Conservation (phyloP, 2,797 vertebrate species). For the Sebastes steindachneri region DNA sequence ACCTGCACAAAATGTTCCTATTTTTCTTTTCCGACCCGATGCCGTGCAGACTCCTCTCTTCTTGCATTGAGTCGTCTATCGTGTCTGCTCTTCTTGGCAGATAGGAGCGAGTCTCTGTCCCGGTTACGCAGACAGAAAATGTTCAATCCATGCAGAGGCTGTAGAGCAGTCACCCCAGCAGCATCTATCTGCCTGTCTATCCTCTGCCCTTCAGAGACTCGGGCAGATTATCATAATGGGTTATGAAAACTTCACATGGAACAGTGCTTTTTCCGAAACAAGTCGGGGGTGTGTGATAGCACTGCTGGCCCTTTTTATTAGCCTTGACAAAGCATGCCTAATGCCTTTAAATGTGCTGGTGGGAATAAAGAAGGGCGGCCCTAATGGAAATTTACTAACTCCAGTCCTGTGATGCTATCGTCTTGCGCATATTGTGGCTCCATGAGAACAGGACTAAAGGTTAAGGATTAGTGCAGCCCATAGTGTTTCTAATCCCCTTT, state of each 20-base stretch:
- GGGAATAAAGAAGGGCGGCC: slow-evolving; percentile 76
- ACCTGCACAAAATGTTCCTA: slow-evolving; percentile 19
- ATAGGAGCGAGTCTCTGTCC: slow-evolving; percentile 30
- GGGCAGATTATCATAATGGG: slow-evolving; percentile 76
- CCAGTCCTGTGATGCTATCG: slow-evolving; percentile 76
- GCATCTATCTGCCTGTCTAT: slow-evolving; percentile 68
- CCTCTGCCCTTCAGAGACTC: slow-evolving; percentile 65
- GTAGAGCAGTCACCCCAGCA: slow-evolving; percentile 54
- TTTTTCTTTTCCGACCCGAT: not conserved
- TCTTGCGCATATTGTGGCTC: slow-evolving; percentile 72
- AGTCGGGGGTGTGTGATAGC: slow-evolving; percentile 70
- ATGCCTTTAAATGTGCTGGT: slow-evolving; percentile 80
- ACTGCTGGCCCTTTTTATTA: slow-evolving; percentile 72
- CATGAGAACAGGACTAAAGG: slow-evolving; percentile 80
- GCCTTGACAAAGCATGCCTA: slow-evolving; percentile 77
- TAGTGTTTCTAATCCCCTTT: slow-evolving; percentile 80
- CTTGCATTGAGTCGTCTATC: slow-evolving; percentile 16
- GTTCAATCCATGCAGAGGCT: slow-evolving; percentile 40
- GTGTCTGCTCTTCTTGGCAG: slow-evolving; percentile 27
- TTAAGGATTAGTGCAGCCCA: slow-evolving; percentile 80
- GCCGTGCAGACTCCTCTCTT: not conserved
- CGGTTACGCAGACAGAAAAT: slow-evolving; percentile 36
- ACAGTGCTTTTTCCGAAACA: slow-evolving; percentile 73
- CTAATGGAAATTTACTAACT: slow-evolving; percentile 81
- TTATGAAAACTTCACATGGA: slow-evolving; percentile 79